phyloP scores from a whole-genome alignment of 2,888 invertebrate genomes.

The Brenthis hecate region DNA sequence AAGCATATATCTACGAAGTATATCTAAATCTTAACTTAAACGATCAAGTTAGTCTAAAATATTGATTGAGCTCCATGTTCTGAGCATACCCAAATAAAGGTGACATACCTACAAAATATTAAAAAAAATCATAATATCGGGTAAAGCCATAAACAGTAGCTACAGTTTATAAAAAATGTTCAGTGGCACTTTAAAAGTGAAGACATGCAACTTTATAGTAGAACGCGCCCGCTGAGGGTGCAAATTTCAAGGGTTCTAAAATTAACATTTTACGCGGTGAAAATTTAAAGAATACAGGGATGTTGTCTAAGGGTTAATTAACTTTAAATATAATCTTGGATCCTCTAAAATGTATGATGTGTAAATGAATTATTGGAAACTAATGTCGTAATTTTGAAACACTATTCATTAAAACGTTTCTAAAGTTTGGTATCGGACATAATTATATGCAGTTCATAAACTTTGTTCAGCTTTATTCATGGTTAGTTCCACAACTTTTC shows the following conservation, averaged over 20 bases:
- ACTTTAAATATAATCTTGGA: too few species aligned
- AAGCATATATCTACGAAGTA: too few species aligned
- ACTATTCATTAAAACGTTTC: constrained; percentile 13
- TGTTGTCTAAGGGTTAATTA: not conserved
- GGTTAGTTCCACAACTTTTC: constrained; percentile 35
- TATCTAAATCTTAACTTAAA: too few species aligned
- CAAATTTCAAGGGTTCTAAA: constrained; percentile 15
- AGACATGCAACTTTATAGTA: constrained; percentile 1
- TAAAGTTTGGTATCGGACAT: constrained; percentile 2
- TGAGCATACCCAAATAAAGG: too few species aligned
- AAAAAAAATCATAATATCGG: too few species aligned
- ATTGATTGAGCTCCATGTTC: too few species aligned
- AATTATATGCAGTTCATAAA: constrained; percentile 18
- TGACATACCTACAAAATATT: too few species aligned
- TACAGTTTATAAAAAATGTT: too few species aligned
- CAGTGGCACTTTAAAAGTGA: not conserved
- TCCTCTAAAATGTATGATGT: too few species aligned
- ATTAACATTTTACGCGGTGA: constrained; percentile 19
- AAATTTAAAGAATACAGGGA: constrained; percentile 8
- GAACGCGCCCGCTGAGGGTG: constrained; percentile 11
- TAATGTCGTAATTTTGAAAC: not conserved
- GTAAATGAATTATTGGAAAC: too few species aligned
- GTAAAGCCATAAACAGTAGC: too few species aligned
- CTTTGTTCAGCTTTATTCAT: constrained; percentile 37
- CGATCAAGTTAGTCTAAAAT: too few species aligned